A percentile compares a stretch with the other conserved stretches of the same genome.
Evolutionary conservation across 2,113 vertebrate species (phyloP).

Genomic region (Odocoileus virginianus): DNA sequence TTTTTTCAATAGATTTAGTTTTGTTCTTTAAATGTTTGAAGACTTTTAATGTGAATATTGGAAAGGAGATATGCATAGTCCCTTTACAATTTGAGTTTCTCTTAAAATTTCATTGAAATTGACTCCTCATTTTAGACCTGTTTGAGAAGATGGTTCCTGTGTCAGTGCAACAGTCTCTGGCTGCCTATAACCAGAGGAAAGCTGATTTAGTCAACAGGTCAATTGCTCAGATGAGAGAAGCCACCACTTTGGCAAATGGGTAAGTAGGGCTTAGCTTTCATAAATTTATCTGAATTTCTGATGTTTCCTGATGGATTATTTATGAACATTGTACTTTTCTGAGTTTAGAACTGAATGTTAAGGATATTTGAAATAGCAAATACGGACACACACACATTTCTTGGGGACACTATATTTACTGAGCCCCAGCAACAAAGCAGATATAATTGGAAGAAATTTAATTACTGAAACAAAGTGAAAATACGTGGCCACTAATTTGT

Average conservation of each 20-base stretch:
- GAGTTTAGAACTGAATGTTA: background rate
- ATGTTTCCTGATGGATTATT: background rate
- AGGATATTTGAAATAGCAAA: background rate
- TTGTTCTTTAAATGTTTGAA: slow-evolving; percentile 16
- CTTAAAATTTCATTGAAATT: background rate
- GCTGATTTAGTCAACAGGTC: slow-evolving; percentile 92
- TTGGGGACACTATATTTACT: background rate
- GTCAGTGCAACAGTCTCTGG: slow-evolving; percentile 93
- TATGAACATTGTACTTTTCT: background rate
- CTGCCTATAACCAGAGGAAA: slow-evolving; percentile 90
- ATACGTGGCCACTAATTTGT: background rate
- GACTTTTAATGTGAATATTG: background rate
- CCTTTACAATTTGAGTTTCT: background rate
- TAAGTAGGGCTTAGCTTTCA: slow-evolving; percentile 66
- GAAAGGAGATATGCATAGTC: background rate
- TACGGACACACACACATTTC: background rate
- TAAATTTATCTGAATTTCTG: background rate
- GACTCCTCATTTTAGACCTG: slow-evolving; percentile 82
- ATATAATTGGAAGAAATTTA: background rate
- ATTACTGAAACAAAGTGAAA: slow-evolving; percentile 2
- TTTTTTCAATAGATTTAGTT: background rate
- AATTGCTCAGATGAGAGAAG: slow-evolving; percentile 95
- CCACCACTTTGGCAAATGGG: slow-evolving; percentile 97
- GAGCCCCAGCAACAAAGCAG: background rate
- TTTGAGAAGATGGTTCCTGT: slow-evolving; percentile 99